Percentiles rank a stretch among this genome's conserved stretches.
Conservation (phyloP, 2,888 invertebrate genomes). For the Lymantria monacha region DNA sequence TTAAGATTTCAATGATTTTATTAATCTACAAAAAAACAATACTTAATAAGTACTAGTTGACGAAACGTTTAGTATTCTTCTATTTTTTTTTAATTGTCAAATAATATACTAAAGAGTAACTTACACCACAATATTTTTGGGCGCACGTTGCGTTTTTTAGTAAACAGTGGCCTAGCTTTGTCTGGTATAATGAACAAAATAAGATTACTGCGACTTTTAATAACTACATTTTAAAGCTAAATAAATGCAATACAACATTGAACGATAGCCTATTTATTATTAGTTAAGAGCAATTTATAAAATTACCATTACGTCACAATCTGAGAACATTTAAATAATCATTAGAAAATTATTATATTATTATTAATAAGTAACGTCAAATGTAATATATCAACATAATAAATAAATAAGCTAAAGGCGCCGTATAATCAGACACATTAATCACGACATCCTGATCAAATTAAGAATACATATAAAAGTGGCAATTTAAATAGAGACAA, state of each 20-base stretch:
- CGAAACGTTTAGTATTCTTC: neutral
- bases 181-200: too few relatives aligned
- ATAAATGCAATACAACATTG: too few relatives aligned
- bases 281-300: too few relatives aligned
- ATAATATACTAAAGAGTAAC: too few relatives aligned
- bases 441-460: constrained; percentile 27
- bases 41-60: too few relatives aligned
- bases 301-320: neutral
- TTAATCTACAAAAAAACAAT: neutral
- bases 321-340: neutral
- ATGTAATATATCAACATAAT: neutral
- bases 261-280: too few relatives aligned
- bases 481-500: constrained; percentile 36
- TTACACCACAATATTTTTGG: too few relatives aligned
- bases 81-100: too few relatives aligned
- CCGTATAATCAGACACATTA: constrained; percentile 5
- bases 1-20: neutral
- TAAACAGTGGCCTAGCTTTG: too few relatives aligned
- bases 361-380: neutral
- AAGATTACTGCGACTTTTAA: too few relatives aligned
- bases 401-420: neutral
- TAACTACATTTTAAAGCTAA: too few relatives aligned
- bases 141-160: too few relatives aligned
- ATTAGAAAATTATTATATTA: neutral
- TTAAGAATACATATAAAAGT: constrained; percentile 26